Conservation (phyloP, 2,113 vertebrate genomes). For the Phaethon lepturus region DNA sequence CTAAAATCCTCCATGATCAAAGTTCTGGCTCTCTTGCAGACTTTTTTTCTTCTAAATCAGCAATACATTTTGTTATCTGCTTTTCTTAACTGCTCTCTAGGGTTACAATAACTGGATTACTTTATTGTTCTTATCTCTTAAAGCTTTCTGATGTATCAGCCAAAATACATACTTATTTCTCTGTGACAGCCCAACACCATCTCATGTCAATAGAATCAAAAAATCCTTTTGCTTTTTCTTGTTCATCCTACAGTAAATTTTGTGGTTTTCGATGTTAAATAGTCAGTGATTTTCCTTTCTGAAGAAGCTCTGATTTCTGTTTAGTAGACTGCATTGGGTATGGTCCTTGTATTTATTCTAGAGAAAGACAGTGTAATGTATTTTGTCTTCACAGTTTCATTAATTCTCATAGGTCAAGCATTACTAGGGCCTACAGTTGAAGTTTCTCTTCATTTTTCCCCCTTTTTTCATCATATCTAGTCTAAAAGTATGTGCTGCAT, state of each 20-base stretch:
- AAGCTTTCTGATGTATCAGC: background rate
- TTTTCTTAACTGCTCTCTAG: conserved; percentile 23
- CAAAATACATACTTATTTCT: conserved; percentile 10
- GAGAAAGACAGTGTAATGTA: background rate
- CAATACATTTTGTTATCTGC: conserved; percentile 37
- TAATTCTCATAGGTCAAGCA: background rate
- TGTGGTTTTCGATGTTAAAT: background rate
- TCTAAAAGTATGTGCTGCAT: background rate
- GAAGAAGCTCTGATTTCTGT: background rate
- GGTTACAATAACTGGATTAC: background rate
- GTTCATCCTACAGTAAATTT: background rate
- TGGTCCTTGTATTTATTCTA: background rate
- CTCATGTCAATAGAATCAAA: background rate
- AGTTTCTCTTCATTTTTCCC: background rate
- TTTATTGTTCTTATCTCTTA: conserved; percentile 33
- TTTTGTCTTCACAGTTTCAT: background rate
- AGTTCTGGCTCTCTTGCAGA: background rate
- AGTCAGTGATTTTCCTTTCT: background rate
- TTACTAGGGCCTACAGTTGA: background rate
- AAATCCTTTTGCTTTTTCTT: background rate
- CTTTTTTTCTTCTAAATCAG: background rate
- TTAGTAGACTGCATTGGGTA: background rate
- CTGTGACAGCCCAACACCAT: background rate
- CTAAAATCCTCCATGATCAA: conserved; percentile 50
- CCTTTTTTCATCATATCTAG: background rate